Percentiles rank a stretch among this genome's conserved stretches.
phyloP scores from a whole-genome alignment of 2,113 vertebrate species.

The Semnopithecus entellus region DNA sequence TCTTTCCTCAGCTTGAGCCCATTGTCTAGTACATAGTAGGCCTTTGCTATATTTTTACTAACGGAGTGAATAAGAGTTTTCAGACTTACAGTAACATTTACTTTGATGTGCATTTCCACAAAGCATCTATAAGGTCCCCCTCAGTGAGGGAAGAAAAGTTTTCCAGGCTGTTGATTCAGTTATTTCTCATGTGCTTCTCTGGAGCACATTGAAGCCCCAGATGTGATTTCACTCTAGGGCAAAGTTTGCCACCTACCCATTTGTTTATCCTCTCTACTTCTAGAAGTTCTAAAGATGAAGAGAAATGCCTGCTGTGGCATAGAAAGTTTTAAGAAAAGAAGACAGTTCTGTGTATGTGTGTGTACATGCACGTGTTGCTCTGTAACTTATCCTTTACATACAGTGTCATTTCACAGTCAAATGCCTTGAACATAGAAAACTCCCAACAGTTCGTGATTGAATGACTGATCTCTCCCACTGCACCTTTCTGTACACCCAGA shows the following conservation, averaged over 20 bases:
- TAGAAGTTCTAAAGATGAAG: not conserved
- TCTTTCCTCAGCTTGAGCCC: not conserved
- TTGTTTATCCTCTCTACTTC: not conserved
- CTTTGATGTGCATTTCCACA: not conserved
- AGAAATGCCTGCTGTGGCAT: not conserved
- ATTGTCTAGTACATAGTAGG: not conserved
- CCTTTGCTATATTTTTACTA: not conserved
- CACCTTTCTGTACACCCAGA: not conserved
- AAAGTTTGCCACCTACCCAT: not conserved
- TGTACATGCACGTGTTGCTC: not conserved
- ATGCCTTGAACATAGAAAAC: not conserved
- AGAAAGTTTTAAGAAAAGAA: not conserved
- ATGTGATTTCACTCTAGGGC: not conserved
- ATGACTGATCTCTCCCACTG: not conserved
- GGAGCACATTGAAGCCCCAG: rapidly evolving
- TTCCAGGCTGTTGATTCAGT: not conserved
- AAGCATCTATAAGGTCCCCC: not conserved
- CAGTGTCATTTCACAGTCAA: not conserved
- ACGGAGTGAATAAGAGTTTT: not conserved
- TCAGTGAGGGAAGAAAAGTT: not conserved
- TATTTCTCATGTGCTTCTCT: not conserved
- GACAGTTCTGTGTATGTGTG: rapidly evolving
- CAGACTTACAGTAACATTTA: not conserved
- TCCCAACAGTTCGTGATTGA: not conserved
- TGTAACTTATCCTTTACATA: not conserved